Evolutionary conservation across 2,113 vertebrate genomes (phyloP).

Genomic region (Drymodes brunneopygia): DNA sequence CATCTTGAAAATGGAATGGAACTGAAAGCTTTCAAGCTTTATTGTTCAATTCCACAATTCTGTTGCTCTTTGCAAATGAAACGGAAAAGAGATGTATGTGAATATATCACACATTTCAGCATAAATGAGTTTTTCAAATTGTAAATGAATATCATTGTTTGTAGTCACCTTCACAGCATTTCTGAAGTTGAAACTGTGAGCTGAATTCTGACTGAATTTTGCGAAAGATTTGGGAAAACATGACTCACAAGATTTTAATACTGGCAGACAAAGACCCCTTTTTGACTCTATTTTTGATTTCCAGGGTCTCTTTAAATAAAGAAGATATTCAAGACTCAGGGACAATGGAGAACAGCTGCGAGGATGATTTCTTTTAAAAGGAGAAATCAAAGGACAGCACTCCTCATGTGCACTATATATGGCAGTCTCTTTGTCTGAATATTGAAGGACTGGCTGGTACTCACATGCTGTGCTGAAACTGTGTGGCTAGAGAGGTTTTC

Average conservation of each 20-base stretch:
- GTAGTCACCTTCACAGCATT: slow-evolving; percentile 24
- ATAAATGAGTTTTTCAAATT: slow-evolving; percentile 6
- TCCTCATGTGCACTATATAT: neutral
- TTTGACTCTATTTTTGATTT: slow-evolving; percentile 23
- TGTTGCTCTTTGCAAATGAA: slow-evolving; percentile 29
- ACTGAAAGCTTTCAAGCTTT: slow-evolving; percentile 39
- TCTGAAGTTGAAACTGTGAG: slow-evolving; percentile 7
- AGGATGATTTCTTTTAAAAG: slow-evolving; percentile 28
- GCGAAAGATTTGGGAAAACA: slow-evolving; percentile 13
- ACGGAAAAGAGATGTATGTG: neutral
- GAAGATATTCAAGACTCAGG: slow-evolving; percentile 2
- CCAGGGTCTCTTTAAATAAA: neutral
- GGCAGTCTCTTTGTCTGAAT: slow-evolving; percentile 31
- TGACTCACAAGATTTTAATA: slow-evolving; percentile 29
- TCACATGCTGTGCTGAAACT: neutral
- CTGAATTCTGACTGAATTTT: slow-evolving; percentile 22
- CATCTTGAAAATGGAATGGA: slow-evolving; percentile 22
- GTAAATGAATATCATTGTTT: neutral
- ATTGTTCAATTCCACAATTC: slow-evolving; percentile 18
- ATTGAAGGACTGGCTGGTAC: neutral
- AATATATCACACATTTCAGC: neutral
- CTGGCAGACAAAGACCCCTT: slow-evolving; percentile 40
- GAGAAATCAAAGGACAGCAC: slow-evolving; percentile 35
- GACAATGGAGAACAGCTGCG: slow-evolving; percentile 20
- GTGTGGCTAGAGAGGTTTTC: slow-evolving; percentile 13